Conservation (phyloP, 1,140 invertebrate genomes). For the Forficula auricularia region DNA sequence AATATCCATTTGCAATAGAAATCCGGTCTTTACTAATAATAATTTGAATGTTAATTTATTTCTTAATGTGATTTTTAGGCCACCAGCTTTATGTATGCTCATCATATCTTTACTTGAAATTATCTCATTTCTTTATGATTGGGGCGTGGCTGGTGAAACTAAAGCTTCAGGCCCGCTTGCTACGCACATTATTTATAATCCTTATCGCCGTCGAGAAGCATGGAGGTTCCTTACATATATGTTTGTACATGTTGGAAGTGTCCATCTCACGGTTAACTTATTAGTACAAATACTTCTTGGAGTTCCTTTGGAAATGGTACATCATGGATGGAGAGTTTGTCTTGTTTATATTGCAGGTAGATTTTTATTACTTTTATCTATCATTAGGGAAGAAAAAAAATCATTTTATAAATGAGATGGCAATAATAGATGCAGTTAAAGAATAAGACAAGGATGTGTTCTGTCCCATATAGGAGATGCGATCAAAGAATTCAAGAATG, state of each 20-base stretch:
- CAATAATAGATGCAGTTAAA: no score
- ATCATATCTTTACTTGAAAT: conserved; percentile 18
- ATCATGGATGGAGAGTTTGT: conserved; percentile 79
- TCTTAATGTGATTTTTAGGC: no score
- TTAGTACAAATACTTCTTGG: conserved; percentile 83
- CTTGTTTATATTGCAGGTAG: conserved; percentile 49
- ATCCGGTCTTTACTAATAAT: no score
- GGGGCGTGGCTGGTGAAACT: conserved; percentile 26
- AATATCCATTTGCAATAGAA: no score
- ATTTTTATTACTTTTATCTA: no score
- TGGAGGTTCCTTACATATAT: conserved; percentile 92
- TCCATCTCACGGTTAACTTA: conserved; percentile 81
- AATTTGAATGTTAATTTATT: no score
- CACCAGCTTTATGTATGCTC: conserved; percentile 73
- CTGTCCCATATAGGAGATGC: no score
- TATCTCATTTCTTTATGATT: conserved; percentile 19
- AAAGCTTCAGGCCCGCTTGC: conserved; percentile 48
- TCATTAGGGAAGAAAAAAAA: no score
- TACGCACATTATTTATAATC: conserved; percentile 74
- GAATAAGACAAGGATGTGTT: no score
- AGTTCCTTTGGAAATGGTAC: conserved; percentile 86
- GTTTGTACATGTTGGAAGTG: conserved; percentile 87
- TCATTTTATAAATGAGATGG: no score
- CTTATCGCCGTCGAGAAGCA: conserved; percentile 63
- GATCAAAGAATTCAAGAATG: no score